A percentile compares a stretch with the other conserved stretches of the same genome.
phyloP scores from a whole-genome alignment of 2,797 vertebrate genomes.

The Pitangus sulphuratus region DNA sequence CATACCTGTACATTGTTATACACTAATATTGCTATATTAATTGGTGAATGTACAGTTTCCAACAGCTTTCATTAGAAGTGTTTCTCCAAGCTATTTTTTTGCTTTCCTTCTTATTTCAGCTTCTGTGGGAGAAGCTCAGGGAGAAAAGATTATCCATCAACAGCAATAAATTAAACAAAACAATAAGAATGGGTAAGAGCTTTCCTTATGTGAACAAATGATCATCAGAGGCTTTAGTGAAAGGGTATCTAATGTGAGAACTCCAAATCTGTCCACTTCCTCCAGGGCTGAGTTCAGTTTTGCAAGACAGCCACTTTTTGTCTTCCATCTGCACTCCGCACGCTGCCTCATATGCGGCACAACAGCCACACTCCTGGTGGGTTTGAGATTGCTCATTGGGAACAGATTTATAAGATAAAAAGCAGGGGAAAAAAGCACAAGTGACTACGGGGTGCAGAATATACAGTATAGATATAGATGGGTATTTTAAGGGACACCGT shows the following conservation, averaged over 20 bases:
- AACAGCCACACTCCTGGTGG: background rate
- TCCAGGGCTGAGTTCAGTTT: background rate
- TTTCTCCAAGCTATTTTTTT: background rate
- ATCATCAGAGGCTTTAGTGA: background rate
- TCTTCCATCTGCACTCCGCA: background rate
- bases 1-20: background rate
- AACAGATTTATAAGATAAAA: background rate
- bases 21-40: background rate
- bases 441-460: background rate
- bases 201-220: background rate
- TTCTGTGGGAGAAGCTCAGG: background rate
- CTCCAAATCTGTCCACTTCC: background rate
- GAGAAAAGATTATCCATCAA: background rate
- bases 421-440: background rate
- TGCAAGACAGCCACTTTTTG: background rate
- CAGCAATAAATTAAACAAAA: background rate
- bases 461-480: background rate
- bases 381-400: background rate
- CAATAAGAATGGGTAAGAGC: background rate
- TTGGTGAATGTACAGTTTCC: background rate
- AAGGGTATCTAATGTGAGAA: background rate
- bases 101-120: background rate
- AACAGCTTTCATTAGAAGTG: background rate
- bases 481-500: background rate
- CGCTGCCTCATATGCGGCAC: background rate